Conservation (phyloP, 2,888 invertebrate genomes). For the Branchellion lobata region DNA sequence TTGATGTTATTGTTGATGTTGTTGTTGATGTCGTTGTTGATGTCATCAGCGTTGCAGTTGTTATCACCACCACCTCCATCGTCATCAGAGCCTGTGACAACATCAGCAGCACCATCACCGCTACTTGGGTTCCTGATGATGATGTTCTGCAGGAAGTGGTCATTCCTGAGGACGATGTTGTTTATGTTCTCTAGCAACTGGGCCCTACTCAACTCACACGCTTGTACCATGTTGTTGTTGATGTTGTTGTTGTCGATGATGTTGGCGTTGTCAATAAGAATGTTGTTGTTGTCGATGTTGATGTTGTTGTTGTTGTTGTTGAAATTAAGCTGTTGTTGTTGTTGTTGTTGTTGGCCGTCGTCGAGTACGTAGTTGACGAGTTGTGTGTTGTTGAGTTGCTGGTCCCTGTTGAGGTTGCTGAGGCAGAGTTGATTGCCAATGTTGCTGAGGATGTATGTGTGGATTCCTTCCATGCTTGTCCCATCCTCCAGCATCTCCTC, state of each 20-base stretch:
- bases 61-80: no score
- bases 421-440: conserved; percentile 37
- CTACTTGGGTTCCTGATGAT: background rate
- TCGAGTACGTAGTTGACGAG: no score
- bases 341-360: background rate
- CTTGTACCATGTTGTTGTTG: background rate
- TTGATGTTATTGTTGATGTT: no score
- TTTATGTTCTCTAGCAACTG: background rate
- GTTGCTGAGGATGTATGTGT: conserved; percentile 36
- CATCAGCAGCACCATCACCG: background rate
- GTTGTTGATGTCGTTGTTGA: no score
- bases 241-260: background rate
- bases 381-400: conserved; percentile 16
- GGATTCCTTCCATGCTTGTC: conserved; percentile 15
- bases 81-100: background rate
- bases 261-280: background rate
- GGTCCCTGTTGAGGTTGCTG: conserved; percentile 13
- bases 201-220: background rate
- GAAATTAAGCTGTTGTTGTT: background rate
- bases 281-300: no score
- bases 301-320: no score
- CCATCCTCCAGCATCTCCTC: background rate
- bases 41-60: no score
- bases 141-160: background rate
- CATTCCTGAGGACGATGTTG: background rate